Evolutionary conservation across 1,140 invertebrate genomes (phyloP), one percentile per base, ranked within the genome.

Genomic region (Anadara kagoshimensis): DNA sequence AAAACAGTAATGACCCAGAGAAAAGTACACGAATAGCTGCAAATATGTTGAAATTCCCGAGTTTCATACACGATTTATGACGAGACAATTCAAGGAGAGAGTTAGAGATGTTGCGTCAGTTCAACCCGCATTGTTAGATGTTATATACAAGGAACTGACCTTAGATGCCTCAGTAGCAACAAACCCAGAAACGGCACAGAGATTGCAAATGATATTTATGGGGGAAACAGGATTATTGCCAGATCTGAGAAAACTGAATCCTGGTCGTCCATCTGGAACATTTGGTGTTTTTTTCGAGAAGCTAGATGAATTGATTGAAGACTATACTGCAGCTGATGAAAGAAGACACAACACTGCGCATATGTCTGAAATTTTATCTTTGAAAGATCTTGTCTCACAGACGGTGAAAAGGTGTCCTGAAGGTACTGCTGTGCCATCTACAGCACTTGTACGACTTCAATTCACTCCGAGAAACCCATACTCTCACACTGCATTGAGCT

Each of bases 241-340:
- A 75, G 78, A 54, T 77, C 20, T 80, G 41, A 61, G 78, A n/a
- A n/a, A 64, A n/a, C 59, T 80, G 1, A 78, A 78, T 45, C 10
- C 51, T 36, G 78, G 75, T 0, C 51, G 78, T 18, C 78, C 75
- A 18, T 43, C 12, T 20, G 44, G 57, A 20, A 64, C 18, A 41
- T 80, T 66, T 72, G 78, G 78, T 54, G 24, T 41, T 78, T 75
- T 24, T 77, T 79, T 72, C 59, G n/a, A 71, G 41, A 49, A 22
- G 24, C 18, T 57, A 36, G n/a, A n/a, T n/a, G n/a, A n/a, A n/a
- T n/a, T n/a, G n/a, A n/a, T n/a, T n/a, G n/a, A n/a, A n/a, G n/a
- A n/a, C n/a, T n/a, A n/a, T 11, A 70, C 66, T 41, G 73, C 78
- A 14, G 71, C 57, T 20, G 73, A 78, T 71, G 76, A 76, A 53